These are phyloP conservation scores for Pangasianodon gigas DNA, from an alignment of 2,113 vertebrate species.

Conservation along the genomic window DNA sequence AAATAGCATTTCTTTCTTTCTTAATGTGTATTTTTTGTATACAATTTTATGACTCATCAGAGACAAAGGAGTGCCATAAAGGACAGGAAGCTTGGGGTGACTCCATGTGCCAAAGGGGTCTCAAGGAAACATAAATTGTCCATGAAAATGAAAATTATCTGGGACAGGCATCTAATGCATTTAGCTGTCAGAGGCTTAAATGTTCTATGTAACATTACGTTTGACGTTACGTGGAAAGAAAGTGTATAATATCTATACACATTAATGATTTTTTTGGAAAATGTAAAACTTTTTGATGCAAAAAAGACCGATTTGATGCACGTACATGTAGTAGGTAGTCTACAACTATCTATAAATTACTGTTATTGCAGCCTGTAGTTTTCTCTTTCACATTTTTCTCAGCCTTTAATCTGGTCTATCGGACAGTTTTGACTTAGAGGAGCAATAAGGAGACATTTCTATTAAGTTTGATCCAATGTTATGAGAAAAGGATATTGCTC, in stretches of 20 bases:
- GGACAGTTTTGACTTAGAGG: conserved; percentile 9
- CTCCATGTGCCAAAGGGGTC: not conserved
- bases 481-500: conserved; percentile 10
- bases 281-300: not conserved
- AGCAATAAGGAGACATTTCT: conserved; percentile 11
- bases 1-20: not conserved
- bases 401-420: not conserved
- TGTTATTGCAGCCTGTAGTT: not conserved
- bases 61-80: not conserved
- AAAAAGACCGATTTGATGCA: not conserved
- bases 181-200: not conserved
- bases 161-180: not conserved
- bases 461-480: conserved; percentile 24
- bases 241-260: not conserved
- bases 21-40: not conserved
- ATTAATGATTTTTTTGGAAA: not conserved
- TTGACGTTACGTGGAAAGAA: not conserved
- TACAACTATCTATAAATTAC: not conserved
- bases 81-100: not conserved
- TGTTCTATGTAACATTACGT: not conserved
- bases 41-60: conserved; percentile 8
- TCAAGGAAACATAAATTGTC: conserved; percentile 1
- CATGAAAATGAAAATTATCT: not conserved
- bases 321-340: not conserved
- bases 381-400: not conserved